Evolutionary conservation across 2,888 invertebrate species (phyloP).

Genomic region (Cheilosia scutellata): DNA sequence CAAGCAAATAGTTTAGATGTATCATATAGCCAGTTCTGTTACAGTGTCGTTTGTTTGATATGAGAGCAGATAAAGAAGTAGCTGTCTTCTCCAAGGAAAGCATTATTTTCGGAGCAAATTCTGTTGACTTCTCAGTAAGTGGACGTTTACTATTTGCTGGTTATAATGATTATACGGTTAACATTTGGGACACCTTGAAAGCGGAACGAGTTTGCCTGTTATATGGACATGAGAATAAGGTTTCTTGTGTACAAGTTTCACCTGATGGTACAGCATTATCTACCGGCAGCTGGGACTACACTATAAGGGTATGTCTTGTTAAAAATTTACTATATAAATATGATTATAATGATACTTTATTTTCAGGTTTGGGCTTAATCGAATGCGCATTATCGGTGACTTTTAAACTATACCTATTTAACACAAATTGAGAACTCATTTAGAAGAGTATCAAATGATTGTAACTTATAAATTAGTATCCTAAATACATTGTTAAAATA

Average conservation of each 20-base stretch:
- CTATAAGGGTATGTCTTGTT: conserved; percentile 88
- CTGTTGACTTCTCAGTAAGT: conserved; percentile 98
- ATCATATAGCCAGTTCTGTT: conserved; percentile 23
- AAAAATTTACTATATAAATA: background rate
- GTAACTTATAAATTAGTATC: no score
- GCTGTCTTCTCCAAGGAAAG: conserved; percentile 98
- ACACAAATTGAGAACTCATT: no score
- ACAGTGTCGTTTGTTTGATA: conserved; percentile 97
- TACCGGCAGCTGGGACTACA: conserved; percentile 98
- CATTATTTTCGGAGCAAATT: conserved; percentile 98
- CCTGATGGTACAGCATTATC: conserved; percentile 99
- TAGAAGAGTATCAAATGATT: no score
- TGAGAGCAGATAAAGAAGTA: conserved; percentile 98
- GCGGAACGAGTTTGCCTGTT: conserved; percentile 94
- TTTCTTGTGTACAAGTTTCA: conserved; percentile 95
- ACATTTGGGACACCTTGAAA: conserved; percentile 99
- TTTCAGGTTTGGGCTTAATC: conserved; percentile 63
- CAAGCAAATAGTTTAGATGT: background rate
- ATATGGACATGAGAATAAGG: conserved; percentile 98
- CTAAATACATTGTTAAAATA: no score
- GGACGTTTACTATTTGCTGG: conserved; percentile 98
- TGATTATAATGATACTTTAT: background rate
- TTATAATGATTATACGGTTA: conserved; percentile 99
- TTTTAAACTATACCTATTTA: no score
- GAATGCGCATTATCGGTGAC: background rate